phyloP scores from a whole-genome alignment of 2,888 invertebrate species.

The Agriopis marginaria region DNA sequence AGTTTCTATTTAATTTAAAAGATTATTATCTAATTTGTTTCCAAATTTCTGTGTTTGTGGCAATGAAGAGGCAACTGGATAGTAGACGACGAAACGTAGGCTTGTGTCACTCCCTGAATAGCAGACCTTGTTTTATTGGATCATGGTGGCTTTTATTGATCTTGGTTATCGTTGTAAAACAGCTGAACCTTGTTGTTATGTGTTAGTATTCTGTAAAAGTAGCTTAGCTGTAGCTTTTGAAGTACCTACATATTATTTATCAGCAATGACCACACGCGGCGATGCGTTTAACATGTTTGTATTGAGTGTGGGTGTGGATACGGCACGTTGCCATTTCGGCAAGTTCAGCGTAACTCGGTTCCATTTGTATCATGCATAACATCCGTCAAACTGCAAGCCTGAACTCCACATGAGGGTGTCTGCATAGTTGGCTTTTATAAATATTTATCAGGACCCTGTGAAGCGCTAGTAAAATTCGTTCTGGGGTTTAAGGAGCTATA shows the following conservation, averaged over 20 bases:
- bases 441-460: background rate
- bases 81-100: too few species aligned
- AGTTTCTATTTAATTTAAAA: too few species aligned
- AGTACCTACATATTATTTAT: background rate
- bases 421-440: constrained; percentile 3
- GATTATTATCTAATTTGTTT: too few species aligned
- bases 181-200: too few species aligned
- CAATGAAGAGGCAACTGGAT: too few species aligned
- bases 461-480: background rate
- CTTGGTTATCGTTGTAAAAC: too few species aligned
- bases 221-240: background rate
- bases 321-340: constrained; percentile 5
- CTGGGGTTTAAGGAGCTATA: background rate
- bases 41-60: too few species aligned
- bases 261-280: background rate
- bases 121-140: too few species aligned
- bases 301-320: background rate
- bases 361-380: constrained; percentile 51
- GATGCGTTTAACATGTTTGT: background rate
- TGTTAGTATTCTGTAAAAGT: too few species aligned
- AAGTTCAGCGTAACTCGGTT: constrained; percentile 46
- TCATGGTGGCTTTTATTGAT: too few species aligned
- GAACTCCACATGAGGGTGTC: constrained; percentile 33
- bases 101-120: too few species aligned
- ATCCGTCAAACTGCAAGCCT: constrained; percentile 45